Conservation (phyloP, 2,888 invertebrate genomes). For the Spicauda simplicius region DNA sequence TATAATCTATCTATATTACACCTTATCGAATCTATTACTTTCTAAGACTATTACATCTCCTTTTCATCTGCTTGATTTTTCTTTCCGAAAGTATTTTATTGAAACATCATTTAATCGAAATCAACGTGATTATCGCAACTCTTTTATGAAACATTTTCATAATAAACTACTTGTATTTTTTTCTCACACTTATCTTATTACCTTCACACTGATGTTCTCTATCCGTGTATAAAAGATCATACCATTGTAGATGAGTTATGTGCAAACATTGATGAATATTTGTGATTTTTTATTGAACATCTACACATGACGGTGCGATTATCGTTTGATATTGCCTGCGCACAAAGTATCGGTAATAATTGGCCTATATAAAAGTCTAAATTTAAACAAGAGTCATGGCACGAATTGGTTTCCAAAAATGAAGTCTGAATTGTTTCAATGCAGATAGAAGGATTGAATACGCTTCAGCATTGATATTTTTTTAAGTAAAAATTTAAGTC, state of each 20-base stretch:
- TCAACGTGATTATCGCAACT: no score
- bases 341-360: neutral
- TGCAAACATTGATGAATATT: no score
- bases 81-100: neutral
- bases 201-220: no score
- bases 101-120: no score
- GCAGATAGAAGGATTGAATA: neutral
- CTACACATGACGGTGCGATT: slow-evolving; percentile 19
- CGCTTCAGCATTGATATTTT: neutral
- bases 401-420: neutral
- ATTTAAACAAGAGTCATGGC: neutral
- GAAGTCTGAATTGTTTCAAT: neutral
- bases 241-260: no score
- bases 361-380: neutral
- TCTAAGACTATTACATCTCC: neutral
- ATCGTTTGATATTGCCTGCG: slow-evolving; percentile 9
- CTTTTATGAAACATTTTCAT: no score
- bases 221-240: no score
- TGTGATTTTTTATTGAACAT: no score
- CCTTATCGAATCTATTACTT: neutral
- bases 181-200: no score
- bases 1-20: neutral
- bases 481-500: neutral
- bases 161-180: no score
- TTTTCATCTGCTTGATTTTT: neutral